Evolutionary conservation across 2,888 invertebrate genomes (phyloP).

Genomic region (Dysmachus trigonus): DNA sequence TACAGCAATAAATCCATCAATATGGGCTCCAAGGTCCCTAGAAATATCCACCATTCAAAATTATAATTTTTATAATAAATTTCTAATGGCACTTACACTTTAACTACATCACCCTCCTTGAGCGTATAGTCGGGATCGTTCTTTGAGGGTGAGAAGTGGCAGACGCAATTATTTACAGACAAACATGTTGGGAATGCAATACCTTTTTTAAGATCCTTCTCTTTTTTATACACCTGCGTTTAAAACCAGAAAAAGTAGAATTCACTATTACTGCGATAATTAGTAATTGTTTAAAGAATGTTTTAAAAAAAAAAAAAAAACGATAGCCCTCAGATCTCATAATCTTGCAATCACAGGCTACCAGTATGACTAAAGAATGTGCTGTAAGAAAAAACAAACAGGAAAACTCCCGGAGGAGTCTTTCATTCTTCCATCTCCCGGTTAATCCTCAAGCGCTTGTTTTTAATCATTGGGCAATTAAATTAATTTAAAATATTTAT

Average conservation of each 20-base stretch:
- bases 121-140: constrained; percentile 88
- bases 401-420: constrained; percentile 32
- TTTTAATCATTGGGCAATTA: constrained; percentile 61
- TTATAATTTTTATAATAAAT: background rate
- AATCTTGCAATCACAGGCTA: constrained; percentile 63
- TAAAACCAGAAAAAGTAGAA: background rate
- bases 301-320: background rate
- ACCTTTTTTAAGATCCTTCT: constrained; percentile 97
- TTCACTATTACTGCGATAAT: too few relatives aligned
- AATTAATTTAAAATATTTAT: background rate
- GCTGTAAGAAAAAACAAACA: constrained; percentile 49
- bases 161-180: constrained; percentile 98
- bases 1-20: constrained; percentile 98
- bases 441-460: constrained; percentile 59
- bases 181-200: constrained; percentile 99
- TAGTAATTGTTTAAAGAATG: too few relatives aligned
- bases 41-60: background rate
- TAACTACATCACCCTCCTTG: constrained; percentile 93
- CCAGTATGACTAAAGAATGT: constrained; percentile 49
- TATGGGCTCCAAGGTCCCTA: constrained; percentile 96
- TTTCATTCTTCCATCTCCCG: constrained; percentile 46
- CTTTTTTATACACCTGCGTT: constrained; percentile 83
- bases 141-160: constrained; percentile 96
- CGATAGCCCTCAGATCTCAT: constrained; percentile 63
- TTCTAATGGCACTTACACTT: constrained; percentile 79